Conservation (phyloP, 2,888 invertebrate species). For the Nymphalis c-album region DNA sequence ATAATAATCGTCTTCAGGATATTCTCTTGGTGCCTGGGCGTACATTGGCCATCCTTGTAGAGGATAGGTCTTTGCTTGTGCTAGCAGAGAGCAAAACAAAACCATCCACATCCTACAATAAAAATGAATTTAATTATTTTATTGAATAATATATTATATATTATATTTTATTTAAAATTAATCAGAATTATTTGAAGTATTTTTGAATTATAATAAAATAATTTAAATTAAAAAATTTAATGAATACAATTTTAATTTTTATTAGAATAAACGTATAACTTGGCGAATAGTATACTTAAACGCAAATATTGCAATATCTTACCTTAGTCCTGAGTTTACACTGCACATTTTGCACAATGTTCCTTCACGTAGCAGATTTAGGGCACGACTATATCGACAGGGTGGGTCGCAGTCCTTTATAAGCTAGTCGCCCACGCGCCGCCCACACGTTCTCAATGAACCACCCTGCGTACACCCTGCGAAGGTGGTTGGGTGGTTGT, state of each 20-base stretch:
- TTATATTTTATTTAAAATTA: not conserved
- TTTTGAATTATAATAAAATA: not conserved
- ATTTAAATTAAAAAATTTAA: not conserved
- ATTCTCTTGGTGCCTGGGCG: constrained; percentile 77
- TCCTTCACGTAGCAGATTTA: constrained; percentile 53
- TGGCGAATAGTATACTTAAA: not conserved
- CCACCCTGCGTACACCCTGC: constrained; percentile 50
- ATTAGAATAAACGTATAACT: not conserved
- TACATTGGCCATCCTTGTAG: constrained; percentile 75
- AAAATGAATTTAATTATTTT: constrained; percentile 28
- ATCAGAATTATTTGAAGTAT: not conserved
- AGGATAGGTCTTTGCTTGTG: constrained; percentile 69
- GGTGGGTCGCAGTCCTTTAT: constrained; percentile 67
- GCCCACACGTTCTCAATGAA: constrained; percentile 88
- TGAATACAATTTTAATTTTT: too few relatives aligned
- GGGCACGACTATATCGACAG: constrained; percentile 69
- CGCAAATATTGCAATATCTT: constrained; percentile 40
- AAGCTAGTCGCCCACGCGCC: constrained; percentile 78
- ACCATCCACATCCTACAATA: constrained; percentile 66
- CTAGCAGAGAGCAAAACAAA: constrained; percentile 75
- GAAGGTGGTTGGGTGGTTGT: constrained; percentile 30
- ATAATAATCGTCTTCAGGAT: constrained; percentile 80
- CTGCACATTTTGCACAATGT: constrained; percentile 62
- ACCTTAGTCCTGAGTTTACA: constrained; percentile 68
- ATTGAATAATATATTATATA: too few relatives aligned